Evolutionary conservation across 2,113 vertebrate species (phyloP).

Genomic region (Nothocercus julius): DNA sequence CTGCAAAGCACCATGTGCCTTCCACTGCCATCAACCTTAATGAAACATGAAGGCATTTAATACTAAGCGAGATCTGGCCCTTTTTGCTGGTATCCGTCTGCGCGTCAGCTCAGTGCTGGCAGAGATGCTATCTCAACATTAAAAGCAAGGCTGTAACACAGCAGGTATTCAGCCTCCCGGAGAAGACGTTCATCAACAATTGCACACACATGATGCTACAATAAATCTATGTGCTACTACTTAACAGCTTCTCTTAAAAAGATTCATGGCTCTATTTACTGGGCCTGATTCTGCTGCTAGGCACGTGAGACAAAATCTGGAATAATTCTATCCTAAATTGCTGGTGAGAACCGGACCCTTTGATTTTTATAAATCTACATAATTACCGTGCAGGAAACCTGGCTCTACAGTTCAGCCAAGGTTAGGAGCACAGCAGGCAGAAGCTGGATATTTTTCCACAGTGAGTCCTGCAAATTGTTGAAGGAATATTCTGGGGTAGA

Average conservation of each 20-base stretch:
- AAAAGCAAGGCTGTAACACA: conserved; percentile 63
- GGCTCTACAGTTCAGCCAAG: neutral
- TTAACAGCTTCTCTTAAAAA: conserved; percentile 69
- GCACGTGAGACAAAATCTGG: neutral
- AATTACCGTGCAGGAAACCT: conserved; percentile 16
- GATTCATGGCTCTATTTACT: conserved; percentile 65
- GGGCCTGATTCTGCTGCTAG: conserved; percentile 34
- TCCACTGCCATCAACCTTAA: conserved; percentile 57
- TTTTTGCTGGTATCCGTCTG: conserved; percentile 46
- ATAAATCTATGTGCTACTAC: conserved; percentile 62
- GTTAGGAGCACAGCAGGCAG: neutral
- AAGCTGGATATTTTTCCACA: neutral
- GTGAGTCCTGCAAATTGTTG: neutral
- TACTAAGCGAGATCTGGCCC: conserved; percentile 40
- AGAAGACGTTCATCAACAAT: conserved; percentile 69
- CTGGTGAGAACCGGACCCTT: neutral
- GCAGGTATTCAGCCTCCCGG: conserved; percentile 62
- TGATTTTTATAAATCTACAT: conserved; percentile 32
- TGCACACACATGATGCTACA: conserved; percentile 64
- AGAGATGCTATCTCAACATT: conserved; percentile 60
- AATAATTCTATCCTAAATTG: neutral
- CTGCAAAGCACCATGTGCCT: conserved; percentile 31
- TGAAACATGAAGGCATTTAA: conserved; percentile 68
- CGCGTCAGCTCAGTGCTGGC: conserved; percentile 7
- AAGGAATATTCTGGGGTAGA: neutral